Evolutionary conservation across 2,113 vertebrate genomes (phyloP).

Genomic region (Todiramphus saurophagus): DNA sequence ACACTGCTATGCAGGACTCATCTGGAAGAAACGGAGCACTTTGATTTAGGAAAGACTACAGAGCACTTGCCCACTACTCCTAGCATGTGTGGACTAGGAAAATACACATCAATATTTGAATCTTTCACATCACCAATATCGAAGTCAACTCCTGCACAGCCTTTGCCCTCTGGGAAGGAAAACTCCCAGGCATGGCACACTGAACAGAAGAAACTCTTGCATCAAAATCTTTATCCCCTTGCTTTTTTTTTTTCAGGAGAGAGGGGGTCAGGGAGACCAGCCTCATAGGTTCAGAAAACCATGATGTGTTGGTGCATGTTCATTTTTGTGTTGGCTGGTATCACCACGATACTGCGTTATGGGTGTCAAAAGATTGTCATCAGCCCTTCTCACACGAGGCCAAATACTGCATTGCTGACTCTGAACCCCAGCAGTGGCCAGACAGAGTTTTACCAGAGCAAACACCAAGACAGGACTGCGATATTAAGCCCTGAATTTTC

Average conservation of each 20-base stretch:
- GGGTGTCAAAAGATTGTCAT: fast-evolving
- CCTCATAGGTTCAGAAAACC: background rate
- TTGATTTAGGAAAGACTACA: background rate
- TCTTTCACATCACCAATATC: background rate
- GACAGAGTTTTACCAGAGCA: background rate
- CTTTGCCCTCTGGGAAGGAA: background rate
- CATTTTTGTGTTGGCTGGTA: background rate
- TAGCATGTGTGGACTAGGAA: background rate
- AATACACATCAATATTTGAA: background rate
- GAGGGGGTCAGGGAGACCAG: background rate
- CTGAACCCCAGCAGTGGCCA: background rate
- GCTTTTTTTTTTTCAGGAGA: background rate
- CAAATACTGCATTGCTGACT: background rate
- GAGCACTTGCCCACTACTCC: background rate
- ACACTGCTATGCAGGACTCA: background rate
- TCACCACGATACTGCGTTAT: too few species aligned
- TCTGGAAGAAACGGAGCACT: background rate
- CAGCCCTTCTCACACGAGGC: background rate
- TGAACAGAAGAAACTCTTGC: background rate
- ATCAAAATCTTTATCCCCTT: background rate
- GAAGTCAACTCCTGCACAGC: background rate
- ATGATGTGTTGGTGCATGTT: fast-evolving
- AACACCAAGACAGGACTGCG: background rate
- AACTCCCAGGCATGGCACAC: background rate
- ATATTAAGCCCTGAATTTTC: background rate